phyloP scores from a whole-genome alignment of 37 sponge, comb jelly and placozoan genomes.

The Sycon ciliatum region DNA sequence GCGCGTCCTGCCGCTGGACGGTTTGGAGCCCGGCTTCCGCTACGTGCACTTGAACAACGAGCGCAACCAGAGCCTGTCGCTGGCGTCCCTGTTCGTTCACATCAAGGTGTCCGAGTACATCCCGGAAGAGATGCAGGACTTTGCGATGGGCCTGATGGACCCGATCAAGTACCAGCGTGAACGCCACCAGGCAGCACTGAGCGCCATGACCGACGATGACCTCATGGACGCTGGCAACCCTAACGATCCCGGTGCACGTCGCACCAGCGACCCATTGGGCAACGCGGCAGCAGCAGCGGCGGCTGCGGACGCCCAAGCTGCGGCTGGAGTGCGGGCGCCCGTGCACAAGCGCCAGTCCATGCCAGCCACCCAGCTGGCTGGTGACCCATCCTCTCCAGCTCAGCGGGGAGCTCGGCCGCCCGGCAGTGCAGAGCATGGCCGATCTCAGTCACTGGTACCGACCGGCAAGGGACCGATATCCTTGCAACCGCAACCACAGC shows the following conservation, averaged over 20 bases:
- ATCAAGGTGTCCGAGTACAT: constrained; percentile 75
- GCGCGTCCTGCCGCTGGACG: background rate
- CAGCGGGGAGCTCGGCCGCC: background rate
- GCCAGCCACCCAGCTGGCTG: too few species aligned
- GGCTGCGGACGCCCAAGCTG: too few species aligned
- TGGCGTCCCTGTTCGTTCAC: constrained; percentile 70
- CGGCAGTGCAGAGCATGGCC: too few species aligned
- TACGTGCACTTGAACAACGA: constrained; percentile 76
- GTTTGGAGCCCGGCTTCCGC: constrained; percentile 37
- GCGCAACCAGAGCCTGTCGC: constrained; percentile 67
- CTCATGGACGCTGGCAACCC: too few species aligned
- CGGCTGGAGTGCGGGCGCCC: too few species aligned
- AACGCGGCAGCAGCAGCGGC: too few species aligned
- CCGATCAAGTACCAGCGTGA: constrained; percentile 45
- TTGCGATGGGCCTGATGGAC: constrained; percentile 62
- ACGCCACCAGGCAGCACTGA: background rate
- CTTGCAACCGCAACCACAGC: too few species aligned
- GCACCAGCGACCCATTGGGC: too few species aligned
- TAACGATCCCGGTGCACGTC: too few species aligned
- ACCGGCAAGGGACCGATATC: too few species aligned
- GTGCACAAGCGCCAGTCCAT: background rate
- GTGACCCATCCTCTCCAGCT: background rate
- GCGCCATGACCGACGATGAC: too few species aligned
- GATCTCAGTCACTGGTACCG: too few species aligned
- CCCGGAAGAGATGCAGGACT: constrained; percentile 62